Evolutionary conservation across 2,888 invertebrate genomes (phyloP), one percentile per base, ranked within the genome.

Genomic region (Alitta virens): DNA sequence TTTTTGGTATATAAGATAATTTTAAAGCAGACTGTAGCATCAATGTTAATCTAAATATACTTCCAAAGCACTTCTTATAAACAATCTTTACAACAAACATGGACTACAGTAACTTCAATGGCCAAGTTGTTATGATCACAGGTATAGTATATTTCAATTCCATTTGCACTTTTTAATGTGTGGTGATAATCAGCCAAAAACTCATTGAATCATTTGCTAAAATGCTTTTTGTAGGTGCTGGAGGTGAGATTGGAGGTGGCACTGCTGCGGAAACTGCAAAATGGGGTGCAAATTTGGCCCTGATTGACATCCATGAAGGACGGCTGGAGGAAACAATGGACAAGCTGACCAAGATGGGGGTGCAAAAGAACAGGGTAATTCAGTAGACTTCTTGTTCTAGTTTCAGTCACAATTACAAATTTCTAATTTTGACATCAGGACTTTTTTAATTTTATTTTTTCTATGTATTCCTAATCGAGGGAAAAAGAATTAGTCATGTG

Each of bases 301-400:
- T 56, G 42, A 43, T 56, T n/a, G 56, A 56, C 56, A 56, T 56
- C 42, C 56, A 56, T 24, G 56, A 56, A 18, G 56, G 56, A 2
- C 42, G 56, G 7, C 56, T 56, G n/a, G 14, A 56, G n/a, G 56
- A 40, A 16, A 56, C 16, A 2, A n/a, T 43, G 21, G 24, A 42
- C 9, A 42, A 56, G 14, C 42, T 38, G 40, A 18, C 25, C 2
- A 42, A 9, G 14, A 42, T 42, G 23, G 56, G 56, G 16, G 42
- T 56, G 21, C 24, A 38, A 14, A 23, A 56, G 24, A 26, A 43
- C 21, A 40, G 42, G 24, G 43, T 33, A 33, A 12, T 12, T 33
- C 12, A 33, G 12, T 33, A 5, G 12, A 33, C 12, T 33, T 33
- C 7, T 33, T 33, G 33, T 12, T 7, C 33, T 7, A 33, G 5